These are phyloP conservation scores for Agriopis aurantiaria DNA, from an alignment of 2,888 invertebrate genomes.

Conservation along the genomic window DNA sequence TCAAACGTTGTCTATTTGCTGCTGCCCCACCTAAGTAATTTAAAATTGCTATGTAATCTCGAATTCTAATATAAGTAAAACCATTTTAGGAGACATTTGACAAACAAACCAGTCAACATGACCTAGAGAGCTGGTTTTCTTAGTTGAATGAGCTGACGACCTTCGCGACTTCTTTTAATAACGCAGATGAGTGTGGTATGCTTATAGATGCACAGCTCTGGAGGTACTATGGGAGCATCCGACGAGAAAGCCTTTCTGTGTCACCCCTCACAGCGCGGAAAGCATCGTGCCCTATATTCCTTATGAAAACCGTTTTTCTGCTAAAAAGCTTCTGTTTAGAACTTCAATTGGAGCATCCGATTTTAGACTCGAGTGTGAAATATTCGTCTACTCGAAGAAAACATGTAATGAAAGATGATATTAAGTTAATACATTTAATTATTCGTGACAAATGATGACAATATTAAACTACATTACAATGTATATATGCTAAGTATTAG, in stretches of 20 bases:
- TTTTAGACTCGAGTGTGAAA: slow-evolving; percentile 13
- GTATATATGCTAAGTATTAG: slow-evolving; percentile 72
- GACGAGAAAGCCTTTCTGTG: slow-evolving; percentile 78
- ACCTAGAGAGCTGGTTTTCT: slow-evolving; percentile 35
- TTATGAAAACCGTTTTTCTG: slow-evolving; percentile 72
- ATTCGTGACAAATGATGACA: slow-evolving; percentile 81
- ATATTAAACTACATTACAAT: slow-evolving; percentile 70
- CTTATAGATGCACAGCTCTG: slow-evolving; percentile 42
- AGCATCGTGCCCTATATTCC: slow-evolving; percentile 75
- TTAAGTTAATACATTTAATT: slow-evolving; percentile 78
- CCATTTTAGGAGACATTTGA: slow-evolving; percentile 22
- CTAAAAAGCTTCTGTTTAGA: slow-evolving; percentile 55
- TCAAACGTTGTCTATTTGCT: slow-evolving; percentile 10
- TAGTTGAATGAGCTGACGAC: slow-evolving; percentile 39
- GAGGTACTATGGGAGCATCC: slow-evolving; percentile 54
- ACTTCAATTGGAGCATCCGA: slow-evolving; percentile 15
- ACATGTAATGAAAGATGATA: slow-evolving; percentile 50
- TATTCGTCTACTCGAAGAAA: slow-evolving; percentile 14
- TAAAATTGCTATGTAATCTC: slow-evolving; percentile 1
- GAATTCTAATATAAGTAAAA: slow-evolving; percentile 19
- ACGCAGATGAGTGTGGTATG: slow-evolving; percentile 58
- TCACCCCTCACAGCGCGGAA: slow-evolving; percentile 67
- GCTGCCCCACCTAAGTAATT: slow-evolving; percentile 1
- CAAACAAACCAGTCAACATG: slow-evolving; percentile 14
- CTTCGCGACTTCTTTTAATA: slow-evolving; percentile 61